Evolutionary conservation across 2,888 invertebrate species (phyloP).

Genomic region (Orthosia incerta): DNA sequence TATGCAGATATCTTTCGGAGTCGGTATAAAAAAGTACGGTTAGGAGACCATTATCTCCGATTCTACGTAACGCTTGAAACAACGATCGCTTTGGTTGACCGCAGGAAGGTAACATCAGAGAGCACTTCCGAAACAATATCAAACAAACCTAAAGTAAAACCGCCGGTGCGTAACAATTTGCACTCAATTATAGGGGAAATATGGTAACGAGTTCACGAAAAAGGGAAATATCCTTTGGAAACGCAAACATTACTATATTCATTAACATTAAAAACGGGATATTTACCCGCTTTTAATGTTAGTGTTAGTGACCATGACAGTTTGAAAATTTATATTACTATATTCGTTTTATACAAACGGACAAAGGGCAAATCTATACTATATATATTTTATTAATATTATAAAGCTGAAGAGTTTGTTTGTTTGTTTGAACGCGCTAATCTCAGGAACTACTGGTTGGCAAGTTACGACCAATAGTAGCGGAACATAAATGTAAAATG

Average conservation of each 20-base stretch:
- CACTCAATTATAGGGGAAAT: conserved; percentile 66
- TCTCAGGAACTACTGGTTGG: too few species aligned
- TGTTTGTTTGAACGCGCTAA: too few species aligned
- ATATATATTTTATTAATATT: too few species aligned
- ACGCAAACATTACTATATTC: conserved; percentile 41
- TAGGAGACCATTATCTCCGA: conserved; percentile 54
- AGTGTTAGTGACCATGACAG: too few species aligned
- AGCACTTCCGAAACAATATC: conserved; percentile 31
- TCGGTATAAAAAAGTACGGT: conserved; percentile 52
- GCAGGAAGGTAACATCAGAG: conserved; percentile 25
- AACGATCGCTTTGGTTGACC: conserved; percentile 34
- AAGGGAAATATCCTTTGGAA: conserved; percentile 54
- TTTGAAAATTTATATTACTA: too few species aligned
- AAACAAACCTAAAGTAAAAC: conserved; percentile 55
- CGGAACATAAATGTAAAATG: too few species aligned
- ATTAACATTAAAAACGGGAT: too few species aligned
- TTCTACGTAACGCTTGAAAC: conserved; percentile 63
- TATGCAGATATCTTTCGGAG: conserved; percentile 68
- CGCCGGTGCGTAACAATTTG: conserved; percentile 64
- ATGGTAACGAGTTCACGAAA: conserved; percentile 61
- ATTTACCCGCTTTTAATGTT: too few species aligned
- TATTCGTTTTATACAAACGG: conserved; percentile 47
- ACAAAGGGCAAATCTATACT: conserved; percentile 52
- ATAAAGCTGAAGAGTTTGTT: too few species aligned
- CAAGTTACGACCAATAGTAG: too few species aligned